Conservation (phyloP, 2,888 invertebrate species). For the Mesorhabditis spiculigera region DNA sequence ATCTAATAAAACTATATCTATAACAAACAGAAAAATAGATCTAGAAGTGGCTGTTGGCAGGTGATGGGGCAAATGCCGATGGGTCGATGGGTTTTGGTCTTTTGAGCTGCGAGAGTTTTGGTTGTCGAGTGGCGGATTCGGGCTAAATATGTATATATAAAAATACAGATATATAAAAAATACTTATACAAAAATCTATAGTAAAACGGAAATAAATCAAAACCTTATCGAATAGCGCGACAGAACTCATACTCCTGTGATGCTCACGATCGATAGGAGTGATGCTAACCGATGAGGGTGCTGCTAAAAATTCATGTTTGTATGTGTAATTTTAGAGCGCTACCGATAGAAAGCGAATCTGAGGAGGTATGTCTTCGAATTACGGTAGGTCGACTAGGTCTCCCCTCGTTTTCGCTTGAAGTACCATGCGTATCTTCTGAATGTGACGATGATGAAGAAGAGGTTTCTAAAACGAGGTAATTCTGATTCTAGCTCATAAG, state of each 20-base stretch:
- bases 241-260: constrained; percentile 1
- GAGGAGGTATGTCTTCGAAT: constrained; percentile 4
- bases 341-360: not conserved
- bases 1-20: too few relatives aligned
- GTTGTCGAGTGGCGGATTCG: not conserved
- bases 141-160: not conserved
- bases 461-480: not conserved
- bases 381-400: constrained; percentile 1
- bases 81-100: not conserved
- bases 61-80: not conserved
- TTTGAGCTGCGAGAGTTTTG: constrained; percentile 4
- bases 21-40: too few relatives aligned
- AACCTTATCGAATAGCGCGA: not conserved
- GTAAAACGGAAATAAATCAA: not conserved
- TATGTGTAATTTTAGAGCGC: not conserved
- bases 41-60: constrained; percentile 2
- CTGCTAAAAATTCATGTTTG: not conserved
- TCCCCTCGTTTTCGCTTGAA: not conserved
- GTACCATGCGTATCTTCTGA: not conserved
- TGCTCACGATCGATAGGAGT: not conserved
- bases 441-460: not conserved
- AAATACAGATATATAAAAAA: not conserved
- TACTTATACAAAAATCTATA: not conserved
- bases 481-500: not conserved
- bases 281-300: not conserved